phyloP scores from a whole-genome alignment of 2,888 invertebrate species.

The Torymus auratus region DNA sequence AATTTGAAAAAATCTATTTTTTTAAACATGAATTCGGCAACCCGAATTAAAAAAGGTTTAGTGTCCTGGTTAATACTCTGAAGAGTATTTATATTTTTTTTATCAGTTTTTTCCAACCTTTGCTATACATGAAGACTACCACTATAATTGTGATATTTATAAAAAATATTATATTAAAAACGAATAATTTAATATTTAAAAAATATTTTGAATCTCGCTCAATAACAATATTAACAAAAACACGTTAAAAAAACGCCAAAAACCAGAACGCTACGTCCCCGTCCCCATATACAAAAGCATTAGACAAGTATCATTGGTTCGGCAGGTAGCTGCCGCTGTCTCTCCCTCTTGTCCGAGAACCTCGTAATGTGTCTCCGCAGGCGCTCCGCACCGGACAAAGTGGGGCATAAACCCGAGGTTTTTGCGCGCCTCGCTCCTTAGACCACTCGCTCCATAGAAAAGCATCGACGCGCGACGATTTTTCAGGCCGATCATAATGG shows the following conservation, averaged over 20 bases:
- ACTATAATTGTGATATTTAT: no score
- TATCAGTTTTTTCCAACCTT: no score
- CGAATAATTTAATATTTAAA: no score
- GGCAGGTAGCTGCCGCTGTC: slow-evolving; percentile 57
- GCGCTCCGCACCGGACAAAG: slow-evolving; percentile 53
- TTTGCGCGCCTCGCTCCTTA: slow-evolving; percentile 3
- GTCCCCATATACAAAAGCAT: slow-evolving; percentile 27
- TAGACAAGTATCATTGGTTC: slow-evolving; percentile 58
- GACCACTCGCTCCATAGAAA: slow-evolving; percentile 9
- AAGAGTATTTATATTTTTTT: no score
- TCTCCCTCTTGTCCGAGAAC: slow-evolving; percentile 45
- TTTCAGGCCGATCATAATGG: slow-evolving; percentile 62
- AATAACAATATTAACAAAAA: neutral
- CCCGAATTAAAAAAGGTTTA: no score
- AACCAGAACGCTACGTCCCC: neutral
- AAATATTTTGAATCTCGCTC: no score
- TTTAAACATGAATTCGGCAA: no score
- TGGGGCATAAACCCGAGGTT: slow-evolving; percentile 56
- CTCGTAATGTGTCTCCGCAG: slow-evolving; percentile 57
- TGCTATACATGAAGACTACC: no score
- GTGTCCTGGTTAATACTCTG: no score
- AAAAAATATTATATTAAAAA: no score
- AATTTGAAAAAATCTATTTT: no score
- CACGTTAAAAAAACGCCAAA: neutral
- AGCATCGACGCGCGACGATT: slow-evolving; percentile 54